These are phyloP conservation scores for Lacerta viridis DNA, from an alignment of 2,797 vertebrate species.

Conservation along the genomic window DNA sequence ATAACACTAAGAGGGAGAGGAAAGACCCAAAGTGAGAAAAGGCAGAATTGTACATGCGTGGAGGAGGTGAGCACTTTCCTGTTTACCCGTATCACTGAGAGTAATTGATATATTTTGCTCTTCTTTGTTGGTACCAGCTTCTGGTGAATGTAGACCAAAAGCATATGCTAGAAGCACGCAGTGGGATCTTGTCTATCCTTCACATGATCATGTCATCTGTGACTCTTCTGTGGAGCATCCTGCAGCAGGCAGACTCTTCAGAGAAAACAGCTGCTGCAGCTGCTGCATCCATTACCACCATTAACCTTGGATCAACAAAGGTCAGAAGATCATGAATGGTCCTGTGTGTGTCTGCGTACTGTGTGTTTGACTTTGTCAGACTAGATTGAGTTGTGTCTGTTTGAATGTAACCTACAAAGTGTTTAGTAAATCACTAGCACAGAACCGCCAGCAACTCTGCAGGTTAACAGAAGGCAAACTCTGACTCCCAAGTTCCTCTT, in stretches of 20 bases:
- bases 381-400: neutral
- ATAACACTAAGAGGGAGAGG: neutral
- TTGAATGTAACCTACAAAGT: conserved; percentile 26
- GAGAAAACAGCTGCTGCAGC: conserved; percentile 89
- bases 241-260: conserved; percentile 92
- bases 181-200: conserved; percentile 95
- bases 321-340: conserved; percentile 77
- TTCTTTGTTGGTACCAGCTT: conserved; percentile 79
- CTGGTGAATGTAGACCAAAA: conserved; percentile 96
- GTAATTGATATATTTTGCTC: conserved; percentile 29
- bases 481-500: neutral
- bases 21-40: neutral
- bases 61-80: neutral
- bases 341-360: neutral
- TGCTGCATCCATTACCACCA: conserved; percentile 91
- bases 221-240: conserved; percentile 94
- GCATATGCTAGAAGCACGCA: conserved; percentile 94
- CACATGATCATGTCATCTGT: conserved; percentile 99
- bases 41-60: too few species aligned
- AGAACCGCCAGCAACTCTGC: neutral
- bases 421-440: neutral
- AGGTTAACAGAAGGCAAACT: neutral
- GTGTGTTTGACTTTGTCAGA: conserved; percentile 1
- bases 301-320: conserved; percentile 98
- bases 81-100: neutral